Percentiles rank a stretch among this genome's conserved stretches.
Conservation (phyloP, 2,888 invertebrate species). For the Osmoderma eremita region DNA sequence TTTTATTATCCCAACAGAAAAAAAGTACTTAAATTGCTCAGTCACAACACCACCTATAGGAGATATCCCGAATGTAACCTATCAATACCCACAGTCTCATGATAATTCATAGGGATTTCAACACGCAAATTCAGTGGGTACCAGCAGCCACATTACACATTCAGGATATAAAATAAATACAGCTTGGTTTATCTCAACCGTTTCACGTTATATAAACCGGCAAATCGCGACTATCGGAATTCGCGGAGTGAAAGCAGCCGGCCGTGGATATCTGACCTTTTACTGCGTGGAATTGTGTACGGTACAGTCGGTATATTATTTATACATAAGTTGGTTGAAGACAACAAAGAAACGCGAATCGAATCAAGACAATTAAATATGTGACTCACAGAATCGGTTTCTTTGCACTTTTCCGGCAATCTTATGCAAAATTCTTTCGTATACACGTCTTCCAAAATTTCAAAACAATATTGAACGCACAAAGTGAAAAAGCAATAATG, state of each 20-base stretch:
- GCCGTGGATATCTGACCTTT: conserved; percentile 54
- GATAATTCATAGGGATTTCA: too few species aligned
- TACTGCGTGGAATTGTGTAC: conserved; percentile 38
- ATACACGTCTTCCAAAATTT: neutral
- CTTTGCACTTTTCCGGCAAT: neutral
- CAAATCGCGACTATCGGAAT: conserved; percentile 46
- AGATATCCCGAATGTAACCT: too few species aligned
- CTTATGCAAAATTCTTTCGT: neutral
- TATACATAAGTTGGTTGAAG: neutral
- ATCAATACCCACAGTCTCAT: too few species aligned
- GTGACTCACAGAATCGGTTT: neutral
- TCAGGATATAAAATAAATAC: too few species aligned
- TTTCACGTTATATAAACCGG: conserved; percentile 38
- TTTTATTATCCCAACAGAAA: too few species aligned
- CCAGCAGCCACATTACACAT: too few species aligned
- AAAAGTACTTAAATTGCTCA: too few species aligned
- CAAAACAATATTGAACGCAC: neutral
- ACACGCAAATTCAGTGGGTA: too few species aligned
- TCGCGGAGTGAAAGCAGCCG: conserved; percentile 54
- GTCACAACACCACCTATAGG: too few species aligned
- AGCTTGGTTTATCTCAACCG: conserved; percentile 6
- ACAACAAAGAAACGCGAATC: conserved; percentile 7
- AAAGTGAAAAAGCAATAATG: neutral
- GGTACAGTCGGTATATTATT: neutral
- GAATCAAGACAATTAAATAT: conserved; percentile 6